Evolutionary conservation across 2,888 invertebrate genomes (phyloP), one percentile per base, ranked within the genome.

Genomic region (Folsomia manolachei): DNA sequence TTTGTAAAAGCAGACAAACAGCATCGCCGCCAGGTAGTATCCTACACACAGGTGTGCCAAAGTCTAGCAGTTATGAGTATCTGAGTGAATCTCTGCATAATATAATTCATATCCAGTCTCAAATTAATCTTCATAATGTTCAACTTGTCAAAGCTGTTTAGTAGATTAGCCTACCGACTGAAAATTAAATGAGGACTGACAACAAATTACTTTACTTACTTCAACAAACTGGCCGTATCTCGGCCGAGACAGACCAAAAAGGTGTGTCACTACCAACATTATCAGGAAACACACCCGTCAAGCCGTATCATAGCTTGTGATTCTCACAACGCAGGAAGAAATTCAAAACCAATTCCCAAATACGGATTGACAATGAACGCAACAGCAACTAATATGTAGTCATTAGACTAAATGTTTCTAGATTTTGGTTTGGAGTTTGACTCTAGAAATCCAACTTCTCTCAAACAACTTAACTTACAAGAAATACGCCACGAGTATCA

Each of bases 341-440:
- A 73, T 70, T 70, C 69, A 71, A 75, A 73, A 73, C 73, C 71
- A 71, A 73, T 70, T 70, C 71, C 75, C 75, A 70, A 70, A 75
- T 73, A 75, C 73, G 75, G 75, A 21, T 68, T 73, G 75, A 75
- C 71, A 73, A 67, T 56, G 56, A 56, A 56, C 56, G 7, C 18
- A 56, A n/a, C n/a, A n/a, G n/a, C n/a, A n/a, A 56, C 56, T 56
- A 56, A 56, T 56, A 19, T 56, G 19, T n/a, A 19, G 4, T 56
- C 56, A 56, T 56, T 56, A 56, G 56, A 56, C 56, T 56, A 56
- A 56, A 56, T 56, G 19, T 21, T 56, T 39, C 39, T 39, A 9
- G 39, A 14, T 14, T n/a, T n/a, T n/a, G n/a, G n/a, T n/a, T n/a
- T n/a, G n/a, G n/a, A n/a, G n/a, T n/a, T n/a, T n/a, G n/a, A n/a